Percentiles rank a stretch among this genome's conserved stretches.
These are phyloP conservation scores for Laticauda colubrina DNA, from an alignment of 2,113 vertebrate species.

Conservation along the genomic window DNA sequence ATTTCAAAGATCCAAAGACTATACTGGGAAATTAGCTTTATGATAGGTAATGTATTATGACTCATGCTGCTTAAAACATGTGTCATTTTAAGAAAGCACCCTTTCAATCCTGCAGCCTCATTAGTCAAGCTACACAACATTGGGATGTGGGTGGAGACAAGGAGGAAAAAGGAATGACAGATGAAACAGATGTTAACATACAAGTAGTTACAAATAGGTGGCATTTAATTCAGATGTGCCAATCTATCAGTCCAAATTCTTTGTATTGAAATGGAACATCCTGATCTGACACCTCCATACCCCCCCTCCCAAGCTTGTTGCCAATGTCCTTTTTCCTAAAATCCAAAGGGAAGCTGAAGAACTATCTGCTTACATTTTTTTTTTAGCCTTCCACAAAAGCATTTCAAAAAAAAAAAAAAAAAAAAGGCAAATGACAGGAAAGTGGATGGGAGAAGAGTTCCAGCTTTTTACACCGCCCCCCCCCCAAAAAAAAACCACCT, in stretches of 20 bases:
- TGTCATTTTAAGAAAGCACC: neutral
- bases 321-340: slow-evolving; percentile 41
- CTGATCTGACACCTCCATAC: slow-evolving; percentile 1
- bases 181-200: neutral
- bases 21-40: slow-evolving; percentile 46
- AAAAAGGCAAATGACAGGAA: slow-evolving; percentile 64
- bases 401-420: slow-evolving; percentile 63
- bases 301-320: slow-evolving; percentile 19
- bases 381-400: slow-evolving; percentile 55
- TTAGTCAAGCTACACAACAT: neutral
- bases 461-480: slow-evolving; percentile 8
- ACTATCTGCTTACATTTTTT: slow-evolving; percentile 31
- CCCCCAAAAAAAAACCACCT: slow-evolving; percentile 13
- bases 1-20: slow-evolving; percentile 26
- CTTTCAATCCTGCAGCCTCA: too few relatives aligned
- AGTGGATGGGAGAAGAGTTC: slow-evolving; percentile 40
- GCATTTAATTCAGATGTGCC: neutral
- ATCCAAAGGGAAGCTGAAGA: slow-evolving; percentile 47
- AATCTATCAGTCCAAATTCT: neutral
- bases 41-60: neutral
- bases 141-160: neutral
- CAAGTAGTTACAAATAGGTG: neutral
- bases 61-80: neutral
- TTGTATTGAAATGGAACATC: neutral
- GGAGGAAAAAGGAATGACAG: neutral